Percentiles rank a stretch among this genome's conserved stretches.
phyloP scores from a whole-genome alignment of 2,113 vertebrate genomes.

The Oceanodroma tethys region DNA sequence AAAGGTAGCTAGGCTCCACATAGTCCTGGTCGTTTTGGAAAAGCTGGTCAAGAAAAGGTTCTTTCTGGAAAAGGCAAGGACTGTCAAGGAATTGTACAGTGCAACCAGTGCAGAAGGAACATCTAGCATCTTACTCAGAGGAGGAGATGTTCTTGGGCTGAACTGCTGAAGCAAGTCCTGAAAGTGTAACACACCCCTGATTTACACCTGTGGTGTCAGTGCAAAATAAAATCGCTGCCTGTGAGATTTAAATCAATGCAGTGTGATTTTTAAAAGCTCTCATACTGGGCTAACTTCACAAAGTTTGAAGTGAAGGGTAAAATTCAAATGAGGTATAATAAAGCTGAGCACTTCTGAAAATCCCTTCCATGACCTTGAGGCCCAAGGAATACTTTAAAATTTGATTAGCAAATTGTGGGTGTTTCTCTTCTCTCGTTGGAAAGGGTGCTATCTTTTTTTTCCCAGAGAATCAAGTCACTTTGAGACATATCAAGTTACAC shows the following conservation, averaged over 20 bases:
- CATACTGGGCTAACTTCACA: background rate
- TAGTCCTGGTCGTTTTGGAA: background rate
- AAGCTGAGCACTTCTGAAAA: background rate
- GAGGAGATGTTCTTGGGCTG: background rate
- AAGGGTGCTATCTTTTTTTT: background rate
- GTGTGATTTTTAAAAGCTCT: background rate
- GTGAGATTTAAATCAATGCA: background rate
- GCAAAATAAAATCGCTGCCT: background rate
- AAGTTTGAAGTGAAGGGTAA: constrained; percentile 10
- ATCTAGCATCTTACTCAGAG: background rate
- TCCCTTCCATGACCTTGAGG: background rate
- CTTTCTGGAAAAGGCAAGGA: background rate
- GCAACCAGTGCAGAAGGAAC: background rate
- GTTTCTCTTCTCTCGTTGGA: background rate
- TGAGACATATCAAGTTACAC: background rate
- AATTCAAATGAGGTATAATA: constrained; percentile 20
- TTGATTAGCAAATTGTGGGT: background rate
- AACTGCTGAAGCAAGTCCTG: background rate
- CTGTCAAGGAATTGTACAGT: background rate
- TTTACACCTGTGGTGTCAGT: background rate
- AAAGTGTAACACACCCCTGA: background rate
- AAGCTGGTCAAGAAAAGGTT: background rate
- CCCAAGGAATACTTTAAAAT: background rate
- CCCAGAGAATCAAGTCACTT: background rate
- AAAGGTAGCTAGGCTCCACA: background rate